Conservation (phyloP, 1,140 invertebrate genomes). For the Apolygus lucorum region DNA sequence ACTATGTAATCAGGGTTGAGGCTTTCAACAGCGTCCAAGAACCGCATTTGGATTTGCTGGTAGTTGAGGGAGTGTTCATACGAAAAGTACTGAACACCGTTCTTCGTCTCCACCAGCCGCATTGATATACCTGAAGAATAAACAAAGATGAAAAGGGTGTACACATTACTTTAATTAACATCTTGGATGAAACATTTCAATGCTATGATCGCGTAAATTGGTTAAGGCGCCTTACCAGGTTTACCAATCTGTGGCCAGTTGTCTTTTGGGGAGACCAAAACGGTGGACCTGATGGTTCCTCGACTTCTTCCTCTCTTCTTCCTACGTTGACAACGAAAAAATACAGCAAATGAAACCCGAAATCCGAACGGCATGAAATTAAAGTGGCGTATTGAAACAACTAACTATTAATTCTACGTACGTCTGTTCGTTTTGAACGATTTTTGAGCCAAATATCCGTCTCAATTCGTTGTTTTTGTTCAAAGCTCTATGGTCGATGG, state of each 20-base stretch:
- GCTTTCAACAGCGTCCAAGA: slow-evolving; percentile 68
- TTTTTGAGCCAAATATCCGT: slow-evolving; percentile 74
- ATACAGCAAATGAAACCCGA: neutral
- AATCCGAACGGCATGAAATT: too few species aligned
- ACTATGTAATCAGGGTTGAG: slow-evolving; percentile 72
- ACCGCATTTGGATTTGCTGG: slow-evolving; percentile 53
- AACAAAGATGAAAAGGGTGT: too few species aligned
- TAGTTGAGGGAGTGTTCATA: slow-evolving; percentile 74
- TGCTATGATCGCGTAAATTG: too few species aligned
- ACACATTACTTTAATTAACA: too few species aligned
- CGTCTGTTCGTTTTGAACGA: slow-evolving; percentile 56
- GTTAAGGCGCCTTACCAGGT: slow-evolving; percentile 41
- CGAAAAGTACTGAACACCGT: slow-evolving; percentile 55
- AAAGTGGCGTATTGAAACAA: too few species aligned
- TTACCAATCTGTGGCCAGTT: slow-evolving; percentile 57
- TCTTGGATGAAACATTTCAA: too few species aligned
- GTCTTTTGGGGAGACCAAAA: slow-evolving; percentile 57
- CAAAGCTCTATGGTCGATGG: slow-evolving; percentile 61
- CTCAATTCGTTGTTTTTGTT: slow-evolving; percentile 78
- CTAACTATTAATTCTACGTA: too few species aligned
- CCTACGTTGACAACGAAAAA: slow-evolving; percentile 35
- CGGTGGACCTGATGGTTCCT: slow-evolving; percentile 51
- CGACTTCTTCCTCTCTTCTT: slow-evolving; percentile 50
- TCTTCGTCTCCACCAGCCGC: slow-evolving; percentile 48
- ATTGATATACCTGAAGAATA: slow-evolving; percentile 56